Evolutionary conservation across 2,888 invertebrate genomes (phyloP).

Genomic region (Drosophila subsilvestris): DNA sequence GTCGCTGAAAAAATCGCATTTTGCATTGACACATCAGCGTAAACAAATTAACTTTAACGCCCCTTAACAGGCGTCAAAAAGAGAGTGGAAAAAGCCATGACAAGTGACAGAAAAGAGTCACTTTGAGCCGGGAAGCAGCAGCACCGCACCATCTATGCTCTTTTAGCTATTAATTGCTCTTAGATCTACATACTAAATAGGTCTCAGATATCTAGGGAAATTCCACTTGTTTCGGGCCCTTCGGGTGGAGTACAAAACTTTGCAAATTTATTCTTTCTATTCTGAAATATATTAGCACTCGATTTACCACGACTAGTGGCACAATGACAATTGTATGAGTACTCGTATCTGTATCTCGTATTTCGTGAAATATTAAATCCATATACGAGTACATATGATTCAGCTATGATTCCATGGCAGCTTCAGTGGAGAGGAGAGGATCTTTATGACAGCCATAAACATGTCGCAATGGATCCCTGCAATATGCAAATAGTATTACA

Average conservation of each 20-base stretch:
- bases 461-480: neutral
- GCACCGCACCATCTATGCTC: neutral
- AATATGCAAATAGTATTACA: constrained; percentile 9
- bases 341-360: neutral
- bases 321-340: no score
- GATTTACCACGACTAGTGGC: neutral
- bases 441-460: constrained; percentile 16
- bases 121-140: neutral
- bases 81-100: neutral
- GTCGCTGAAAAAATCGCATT: constrained; percentile 35
- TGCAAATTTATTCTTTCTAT: no score
- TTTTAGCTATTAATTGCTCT: neutral
- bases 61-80: constrained; percentile 17
- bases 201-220: neutral
- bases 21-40: constrained; percentile 44
- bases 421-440: neutral
- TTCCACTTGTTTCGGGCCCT: no score
- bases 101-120: constrained; percentile 20
- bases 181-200: neutral
- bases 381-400: neutral
- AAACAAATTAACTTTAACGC: constrained; percentile 50
- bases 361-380: neutral
- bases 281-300: no score
- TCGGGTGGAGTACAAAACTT: no score
- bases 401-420: neutral